Percentiles rank a stretch among this genome's conserved stretches.
Evolutionary conservation across 2,797 vertebrate genomes (phyloP).

Genomic region (Enteromius mattozi): DNA sequence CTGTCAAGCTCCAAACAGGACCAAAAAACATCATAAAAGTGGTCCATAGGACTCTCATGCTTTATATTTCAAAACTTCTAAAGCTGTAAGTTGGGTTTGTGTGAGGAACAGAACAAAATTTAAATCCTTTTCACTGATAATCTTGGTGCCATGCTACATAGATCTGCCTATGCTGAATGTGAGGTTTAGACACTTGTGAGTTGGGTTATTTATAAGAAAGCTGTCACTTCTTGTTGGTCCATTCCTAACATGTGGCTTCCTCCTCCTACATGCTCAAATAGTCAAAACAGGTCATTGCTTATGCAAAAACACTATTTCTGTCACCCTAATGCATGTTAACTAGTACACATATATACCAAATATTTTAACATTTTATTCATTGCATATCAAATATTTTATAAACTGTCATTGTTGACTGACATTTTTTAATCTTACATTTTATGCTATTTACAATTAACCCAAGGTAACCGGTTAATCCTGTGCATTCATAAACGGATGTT

Average conservation of each 20-base stretch:
- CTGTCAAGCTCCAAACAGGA: neutral
- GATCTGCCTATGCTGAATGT: neutral
- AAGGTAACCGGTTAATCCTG: neutral
- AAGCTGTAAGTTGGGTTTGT: neutral
- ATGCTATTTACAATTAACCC: neutral
- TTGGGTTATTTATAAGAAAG: constrained; percentile 18
- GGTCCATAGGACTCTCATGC: neutral
- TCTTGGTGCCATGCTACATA: neutral
- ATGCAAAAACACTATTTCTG: neutral
- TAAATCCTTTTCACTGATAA: neutral
- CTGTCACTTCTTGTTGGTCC: neutral
- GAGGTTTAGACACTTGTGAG: neutral
- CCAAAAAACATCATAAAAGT: neutral
- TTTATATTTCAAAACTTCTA: neutral
- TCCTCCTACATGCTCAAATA: neutral
- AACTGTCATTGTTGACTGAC: neutral
- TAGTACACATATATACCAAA: neutral
- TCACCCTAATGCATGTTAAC: neutral
- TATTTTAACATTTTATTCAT: neutral
- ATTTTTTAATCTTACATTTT: neutral
- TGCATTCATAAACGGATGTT: neutral
- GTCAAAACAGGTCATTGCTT: neutral
- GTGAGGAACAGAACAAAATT: neutral
- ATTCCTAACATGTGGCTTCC: neutral
- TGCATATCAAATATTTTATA: neutral